These are phyloP conservation scores for Sitodiplosis mosellana DNA, from an alignment of 1,140 invertebrate species.

Conservation along the genomic window DNA sequence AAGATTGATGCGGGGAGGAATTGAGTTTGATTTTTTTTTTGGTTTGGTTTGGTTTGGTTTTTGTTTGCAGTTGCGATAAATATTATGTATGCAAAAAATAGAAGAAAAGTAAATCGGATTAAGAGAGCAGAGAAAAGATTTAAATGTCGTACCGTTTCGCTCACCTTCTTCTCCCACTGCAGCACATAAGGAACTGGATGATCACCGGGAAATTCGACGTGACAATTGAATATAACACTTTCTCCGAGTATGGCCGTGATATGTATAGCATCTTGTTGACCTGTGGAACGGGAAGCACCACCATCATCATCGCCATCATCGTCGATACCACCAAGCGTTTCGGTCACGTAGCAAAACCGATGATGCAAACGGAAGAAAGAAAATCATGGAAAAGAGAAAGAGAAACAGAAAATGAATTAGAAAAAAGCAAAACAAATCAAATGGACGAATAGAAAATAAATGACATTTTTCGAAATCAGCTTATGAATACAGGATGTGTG, in stretches of 20 bases:
- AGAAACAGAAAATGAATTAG: background rate
- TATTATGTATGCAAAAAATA: background rate
- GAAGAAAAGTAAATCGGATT: slow-evolving; percentile 3
- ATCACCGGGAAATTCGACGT: slow-evolving; percentile 86
- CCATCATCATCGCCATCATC: no score
- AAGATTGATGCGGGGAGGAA: background rate
- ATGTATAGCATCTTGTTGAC: slow-evolving; percentile 78
- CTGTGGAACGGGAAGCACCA: slow-evolving; percentile 25
- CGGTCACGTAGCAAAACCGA: no score
- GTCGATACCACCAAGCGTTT: no score
- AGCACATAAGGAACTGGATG: slow-evolving; percentile 89
- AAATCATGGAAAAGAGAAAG: background rate
- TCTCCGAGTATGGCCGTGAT: slow-evolving; percentile 89
- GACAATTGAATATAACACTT: slow-evolving; percentile 89
- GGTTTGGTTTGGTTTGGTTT: background rate
- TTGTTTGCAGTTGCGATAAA: background rate
- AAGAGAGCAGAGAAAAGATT: slow-evolving; percentile 46
- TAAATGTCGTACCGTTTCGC: slow-evolving; percentile 70
- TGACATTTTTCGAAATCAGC: background rate
- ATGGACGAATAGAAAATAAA: background rate
- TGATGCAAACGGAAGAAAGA: background rate
- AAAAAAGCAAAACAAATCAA: background rate
- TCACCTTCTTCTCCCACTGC: slow-evolving; percentile 97
- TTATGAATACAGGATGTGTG: background rate
- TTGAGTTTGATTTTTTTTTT: background rate